Evolutionary conservation across 2,113 vertebrate species (phyloP).

Genomic region (Mesitornis unicolor): DNA sequence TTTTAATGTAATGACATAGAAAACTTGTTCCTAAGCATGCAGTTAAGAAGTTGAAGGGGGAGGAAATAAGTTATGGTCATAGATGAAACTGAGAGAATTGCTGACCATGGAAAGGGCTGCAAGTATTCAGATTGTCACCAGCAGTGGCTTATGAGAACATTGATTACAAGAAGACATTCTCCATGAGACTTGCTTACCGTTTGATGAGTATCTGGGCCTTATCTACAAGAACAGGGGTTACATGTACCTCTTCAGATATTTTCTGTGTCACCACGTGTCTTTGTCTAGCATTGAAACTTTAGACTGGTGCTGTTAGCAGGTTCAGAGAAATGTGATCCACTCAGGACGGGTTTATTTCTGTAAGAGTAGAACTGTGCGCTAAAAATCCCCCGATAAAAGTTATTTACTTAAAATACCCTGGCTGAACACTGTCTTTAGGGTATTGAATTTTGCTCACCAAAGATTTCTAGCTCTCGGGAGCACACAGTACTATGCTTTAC

Average conservation of each 20-base stretch:
- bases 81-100: not conserved
- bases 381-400: constrained; percentile 42
- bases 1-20: not conserved
- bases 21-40: not conserved
- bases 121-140: not conserved
- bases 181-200: not conserved
- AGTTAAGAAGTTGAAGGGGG: not conserved
- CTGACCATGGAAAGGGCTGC: not conserved
- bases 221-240: not conserved
- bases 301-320: constrained; percentile 7
- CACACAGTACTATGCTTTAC: not conserved
- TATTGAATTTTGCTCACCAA: constrained; percentile 30
- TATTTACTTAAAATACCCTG: constrained; percentile 36
- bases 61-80: not conserved
- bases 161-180: not conserved
- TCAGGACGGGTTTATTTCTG: constrained; percentile 20
- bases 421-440: not conserved
- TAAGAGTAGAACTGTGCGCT: not conserved
- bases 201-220: not conserved
- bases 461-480: not conserved
- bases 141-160: not conserved
- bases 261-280: not conserved
- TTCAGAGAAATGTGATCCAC: constrained; percentile 29
- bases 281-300: constrained; percentile 27
- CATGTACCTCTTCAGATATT: not conserved